These are phyloP conservation scores for Ptilorrhoa leucosticta DNA, from an alignment of 2,113 vertebrate genomes.

Conservation along the genomic window DNA sequence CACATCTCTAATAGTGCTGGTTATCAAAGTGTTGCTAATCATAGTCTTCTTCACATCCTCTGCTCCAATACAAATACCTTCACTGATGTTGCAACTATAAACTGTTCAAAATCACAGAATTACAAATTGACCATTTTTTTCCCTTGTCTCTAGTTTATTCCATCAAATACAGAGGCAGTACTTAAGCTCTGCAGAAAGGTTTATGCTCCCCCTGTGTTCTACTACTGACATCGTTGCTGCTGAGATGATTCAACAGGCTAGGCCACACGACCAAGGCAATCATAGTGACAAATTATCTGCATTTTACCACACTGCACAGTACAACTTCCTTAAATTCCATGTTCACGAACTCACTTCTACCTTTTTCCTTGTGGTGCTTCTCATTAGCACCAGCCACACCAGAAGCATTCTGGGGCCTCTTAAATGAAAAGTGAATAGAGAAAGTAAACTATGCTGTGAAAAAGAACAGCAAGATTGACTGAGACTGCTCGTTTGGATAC, in stretches of 20 bases:
- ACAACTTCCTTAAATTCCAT: neutral
- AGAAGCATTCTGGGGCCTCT: neutral
- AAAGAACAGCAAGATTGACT: neutral
- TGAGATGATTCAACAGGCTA: neutral
- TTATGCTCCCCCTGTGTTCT: neutral
- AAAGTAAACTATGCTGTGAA: neutral
- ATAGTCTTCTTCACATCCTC: neutral
- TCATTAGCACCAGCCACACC: neutral
- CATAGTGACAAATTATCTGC: neutral
- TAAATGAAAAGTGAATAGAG: neutral
- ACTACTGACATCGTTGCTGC: neutral
- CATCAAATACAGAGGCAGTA: neutral
- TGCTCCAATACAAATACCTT: neutral
- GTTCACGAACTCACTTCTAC: neutral
- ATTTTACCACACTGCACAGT: neutral
- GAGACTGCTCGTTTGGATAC: neutral
- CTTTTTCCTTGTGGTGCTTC: neutral
- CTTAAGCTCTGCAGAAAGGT: neutral
- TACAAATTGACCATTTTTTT: neutral
- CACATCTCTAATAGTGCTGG: neutral
- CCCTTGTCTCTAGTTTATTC: neutral
- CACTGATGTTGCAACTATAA: neutral
- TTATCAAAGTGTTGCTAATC: neutral
- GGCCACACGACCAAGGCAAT: neutral
- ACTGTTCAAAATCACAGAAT: neutral